Base-by-base conservation (phyloP, 2,888 invertebrate species). In the Drosophila falleni region DNA sequence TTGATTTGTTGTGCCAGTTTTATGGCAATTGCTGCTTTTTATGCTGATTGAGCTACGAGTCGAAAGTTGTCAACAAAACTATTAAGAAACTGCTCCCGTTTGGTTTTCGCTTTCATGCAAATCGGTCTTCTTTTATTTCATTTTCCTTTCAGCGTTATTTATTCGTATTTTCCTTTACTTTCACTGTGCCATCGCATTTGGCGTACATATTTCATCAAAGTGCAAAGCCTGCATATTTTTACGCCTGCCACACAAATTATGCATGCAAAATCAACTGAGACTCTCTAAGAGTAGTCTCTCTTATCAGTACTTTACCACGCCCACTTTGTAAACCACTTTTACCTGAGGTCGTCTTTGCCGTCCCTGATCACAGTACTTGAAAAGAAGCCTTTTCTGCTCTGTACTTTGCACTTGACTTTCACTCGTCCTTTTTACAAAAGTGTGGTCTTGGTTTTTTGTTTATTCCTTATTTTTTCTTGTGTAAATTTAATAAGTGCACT, bases 181-280 rank as follows among this genome's bases (percentile, higher is more conserved):
- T 49, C 44, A 63, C 15, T 53, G 65, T 54, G 56, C 69, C 42
- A 44, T 33, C 44, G 73, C 71, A 68, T 77, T 79, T 69, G 58
- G 64, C 69, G 50, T 72, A 79, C 87, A 85, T 85, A 81, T 89
- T 81, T 87, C 74, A 85, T 85, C 84, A 85, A 85, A 85, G 84
- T 81, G 72, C 72, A 56, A 63, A 83, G 62, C 72, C 68, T 87
- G 89, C 84, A 88, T 87, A 85, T 89, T 79, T 88, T 83, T 71
- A 70, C 84, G 79, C 76, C 72, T 61, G 61, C 16, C 74, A 13
- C 56, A 26, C 59, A 74, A 87, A 87, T 87, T 87, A 87, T 87
- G 89, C 81, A 89, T 87, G 83, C 83, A 79, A 82, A 89, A 80
- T 84, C 87, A 74, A 66, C 71, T 49, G 59, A 64, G 78, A 64